These are phyloP conservation scores for Paracanthobrama guichenoti DNA, from an alignment of 2,113 vertebrate genomes.

Conservation along the genomic window DNA sequence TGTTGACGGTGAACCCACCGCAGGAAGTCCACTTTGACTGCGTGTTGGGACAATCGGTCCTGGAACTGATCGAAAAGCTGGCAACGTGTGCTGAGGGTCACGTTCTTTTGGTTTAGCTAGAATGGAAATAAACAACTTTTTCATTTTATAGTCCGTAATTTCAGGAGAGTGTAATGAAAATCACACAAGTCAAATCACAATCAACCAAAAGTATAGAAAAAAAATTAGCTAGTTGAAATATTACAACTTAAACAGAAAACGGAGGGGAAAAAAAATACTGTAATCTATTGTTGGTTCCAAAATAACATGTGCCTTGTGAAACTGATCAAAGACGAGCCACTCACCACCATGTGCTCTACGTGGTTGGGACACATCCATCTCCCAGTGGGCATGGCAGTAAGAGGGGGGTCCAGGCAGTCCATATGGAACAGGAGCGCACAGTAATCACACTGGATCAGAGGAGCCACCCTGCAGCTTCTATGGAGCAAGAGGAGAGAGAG, in stretches of 20 bases:
- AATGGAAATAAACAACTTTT: conserved; percentile 40
- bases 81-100: conserved; percentile 94
- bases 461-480: conserved; percentile 97
- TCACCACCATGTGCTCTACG: conserved; percentile 94
- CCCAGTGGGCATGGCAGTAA: conserved; percentile 95
- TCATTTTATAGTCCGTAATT: neutral
- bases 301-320: no score
- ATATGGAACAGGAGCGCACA: conserved; percentile 98
- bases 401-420: conserved; percentile 97
- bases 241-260: neutral
- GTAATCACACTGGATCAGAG: conserved; percentile 97
- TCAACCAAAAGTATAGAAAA: neutral
- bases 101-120: conserved; percentile 94
- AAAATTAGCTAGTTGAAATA: neutral
- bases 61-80: conserved; percentile 98
- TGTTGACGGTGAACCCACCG: conserved; percentile 91
- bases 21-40: conserved; percentile 95
- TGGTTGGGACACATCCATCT: conserved; percentile 99
- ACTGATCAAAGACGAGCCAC: conserved; percentile 45
- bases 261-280: neutral
- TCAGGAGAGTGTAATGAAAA: neutral
- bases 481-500: neutral
- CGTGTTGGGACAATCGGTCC: conserved; percentile 95
- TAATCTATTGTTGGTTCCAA: neutral
- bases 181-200: neutral